A percentile compares a stretch with the other conserved stretches of the same genome.
These are phyloP conservation scores for Cercocebus atys DNA, from an alignment of 2,113 vertebrate genomes.

Conservation along the genomic window DNA sequence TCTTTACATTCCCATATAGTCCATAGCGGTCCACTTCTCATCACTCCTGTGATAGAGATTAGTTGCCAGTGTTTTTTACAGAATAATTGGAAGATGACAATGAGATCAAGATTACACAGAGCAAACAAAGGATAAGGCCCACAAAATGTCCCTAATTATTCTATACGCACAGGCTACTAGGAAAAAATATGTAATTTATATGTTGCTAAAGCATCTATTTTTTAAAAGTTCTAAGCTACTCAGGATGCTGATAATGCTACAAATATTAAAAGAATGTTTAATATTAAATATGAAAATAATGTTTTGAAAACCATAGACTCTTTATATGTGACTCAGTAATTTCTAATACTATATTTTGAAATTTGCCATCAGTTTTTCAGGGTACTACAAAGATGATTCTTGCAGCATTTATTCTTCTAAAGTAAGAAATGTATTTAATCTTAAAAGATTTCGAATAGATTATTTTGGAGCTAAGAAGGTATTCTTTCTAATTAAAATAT, in stretches of 20 bases:
- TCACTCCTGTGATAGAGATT: neutral
- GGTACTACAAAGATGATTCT: neutral
- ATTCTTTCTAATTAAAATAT: slow-evolving; percentile 10
- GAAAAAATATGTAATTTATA: neutral
- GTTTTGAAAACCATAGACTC: neutral
- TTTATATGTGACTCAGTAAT: neutral
- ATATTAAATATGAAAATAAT: neutral
- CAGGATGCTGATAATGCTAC: slow-evolving; percentile 9
- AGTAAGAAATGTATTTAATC: slow-evolving; percentile 41
- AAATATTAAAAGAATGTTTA: neutral
- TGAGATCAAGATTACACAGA: neutral
- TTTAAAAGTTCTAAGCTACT: neutral
- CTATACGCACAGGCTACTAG: neutral
- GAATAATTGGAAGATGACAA: neutral
- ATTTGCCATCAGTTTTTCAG: neutral
- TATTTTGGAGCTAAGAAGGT: neutral
- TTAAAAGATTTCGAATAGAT: neutral
- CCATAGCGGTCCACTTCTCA: neutral
- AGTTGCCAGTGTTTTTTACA: neutral
- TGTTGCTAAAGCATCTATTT: neutral
- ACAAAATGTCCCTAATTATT: neutral
- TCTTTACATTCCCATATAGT: neutral
- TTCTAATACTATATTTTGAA: neutral
- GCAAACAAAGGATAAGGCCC: neutral
- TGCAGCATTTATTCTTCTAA: neutral